phyloP scores from a whole-genome alignment of 2,797 vertebrate species.

The Euthynnus affinis region DNA sequence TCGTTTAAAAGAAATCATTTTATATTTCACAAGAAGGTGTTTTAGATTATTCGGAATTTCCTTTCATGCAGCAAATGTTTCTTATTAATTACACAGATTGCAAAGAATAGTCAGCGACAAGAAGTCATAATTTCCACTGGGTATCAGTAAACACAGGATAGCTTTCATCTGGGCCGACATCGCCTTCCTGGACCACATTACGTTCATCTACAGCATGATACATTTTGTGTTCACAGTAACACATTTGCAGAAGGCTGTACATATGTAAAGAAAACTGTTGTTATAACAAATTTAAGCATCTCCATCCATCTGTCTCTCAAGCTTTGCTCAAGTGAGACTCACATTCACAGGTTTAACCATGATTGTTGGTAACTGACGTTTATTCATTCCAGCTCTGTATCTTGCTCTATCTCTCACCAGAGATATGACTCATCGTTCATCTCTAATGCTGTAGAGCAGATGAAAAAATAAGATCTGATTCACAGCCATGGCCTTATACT shows the following conservation, averaged over 20 bases:
- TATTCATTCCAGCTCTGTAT: slow-evolving; percentile 37
- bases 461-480: slow-evolving; percentile 51
- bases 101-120: slow-evolving; percentile 15
- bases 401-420: slow-evolving; percentile 30
- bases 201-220: no score
- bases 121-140: slow-evolving; percentile 19
- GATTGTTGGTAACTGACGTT: slow-evolving; percentile 41
- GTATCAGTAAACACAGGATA: slow-evolving; percentile 19
- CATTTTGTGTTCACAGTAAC: background rate
- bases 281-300: background rate
- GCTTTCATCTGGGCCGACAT: background rate
- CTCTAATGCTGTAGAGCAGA: slow-evolving; percentile 27
- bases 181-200: background rate
- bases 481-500: slow-evolving; percentile 59
- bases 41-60: background rate
- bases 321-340: slow-evolving; percentile 10
- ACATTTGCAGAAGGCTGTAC: background rate
- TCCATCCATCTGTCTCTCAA: background rate
- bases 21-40: background rate
- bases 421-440: slow-evolving; percentile 60
- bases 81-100: slow-evolving; percentile 7
- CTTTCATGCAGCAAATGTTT: slow-evolving; percentile 14
- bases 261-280: background rate
- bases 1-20: no score
- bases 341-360: slow-evolving; percentile 38